These are phyloP conservation scores for Scatophagus argus DNA, from an alignment of 2,113 vertebrate genomes.

Conservation along the genomic window DNA sequence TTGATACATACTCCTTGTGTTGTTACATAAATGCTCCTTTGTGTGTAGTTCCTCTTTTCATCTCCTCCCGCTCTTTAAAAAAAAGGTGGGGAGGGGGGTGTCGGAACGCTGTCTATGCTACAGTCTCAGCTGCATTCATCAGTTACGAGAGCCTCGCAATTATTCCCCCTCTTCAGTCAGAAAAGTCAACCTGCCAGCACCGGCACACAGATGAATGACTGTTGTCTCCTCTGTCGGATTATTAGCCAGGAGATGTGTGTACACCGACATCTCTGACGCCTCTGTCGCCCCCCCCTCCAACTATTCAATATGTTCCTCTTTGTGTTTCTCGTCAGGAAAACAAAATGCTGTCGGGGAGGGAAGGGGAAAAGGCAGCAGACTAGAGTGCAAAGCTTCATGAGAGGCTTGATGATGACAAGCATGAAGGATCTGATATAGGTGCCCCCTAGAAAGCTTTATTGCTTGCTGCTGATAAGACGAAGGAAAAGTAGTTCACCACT, in stretches of 20 bases:
- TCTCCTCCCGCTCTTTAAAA: conserved; percentile 48
- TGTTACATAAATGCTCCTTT: conserved; percentile 76
- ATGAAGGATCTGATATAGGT: conserved; percentile 68
- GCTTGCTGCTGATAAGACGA: conserved; percentile 56
- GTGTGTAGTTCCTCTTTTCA: conserved; percentile 68
- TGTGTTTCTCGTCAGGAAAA: conserved; percentile 74
- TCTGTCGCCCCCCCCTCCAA: not conserved
- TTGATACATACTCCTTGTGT: conserved; percentile 74
- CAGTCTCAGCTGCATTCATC: conserved; percentile 72
- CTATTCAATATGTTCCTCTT: conserved; percentile 68
- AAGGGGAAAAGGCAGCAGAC: conserved; percentile 37
- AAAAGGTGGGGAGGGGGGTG: not conserved
- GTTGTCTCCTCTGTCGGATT: conserved; percentile 75
- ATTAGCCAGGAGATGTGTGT: conserved; percentile 73
- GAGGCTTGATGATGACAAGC: conserved; percentile 72
- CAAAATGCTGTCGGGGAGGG: conserved; percentile 71
- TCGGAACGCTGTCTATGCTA: conserved; percentile 51
- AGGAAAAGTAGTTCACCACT: conserved; percentile 48
- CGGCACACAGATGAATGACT: conserved; percentile 71
- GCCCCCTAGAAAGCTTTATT: conserved; percentile 60
- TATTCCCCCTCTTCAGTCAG: conserved; percentile 74
- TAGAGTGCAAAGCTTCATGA: conserved; percentile 66
- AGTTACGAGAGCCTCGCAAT: conserved; percentile 71
- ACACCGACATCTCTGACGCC: conserved; percentile 40
- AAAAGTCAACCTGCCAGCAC: conserved; percentile 74